phyloP scores from a whole-genome alignment of 2,888 invertebrate species.

The Agriopis marginaria region DNA sequence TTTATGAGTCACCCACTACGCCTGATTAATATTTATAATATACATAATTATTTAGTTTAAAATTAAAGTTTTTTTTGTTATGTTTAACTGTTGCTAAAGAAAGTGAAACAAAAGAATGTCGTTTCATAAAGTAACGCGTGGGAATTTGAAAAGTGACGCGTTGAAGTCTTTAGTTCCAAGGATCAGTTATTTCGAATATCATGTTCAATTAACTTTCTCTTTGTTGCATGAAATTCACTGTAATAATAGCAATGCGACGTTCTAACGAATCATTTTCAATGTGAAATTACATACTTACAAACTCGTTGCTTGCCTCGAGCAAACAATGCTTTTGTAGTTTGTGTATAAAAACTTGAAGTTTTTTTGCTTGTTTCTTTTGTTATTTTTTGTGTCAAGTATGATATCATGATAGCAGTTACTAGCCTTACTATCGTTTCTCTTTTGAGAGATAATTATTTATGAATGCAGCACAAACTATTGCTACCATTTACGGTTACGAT shows the following conservation, averaged over 20 bases:
- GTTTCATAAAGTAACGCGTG: slow-evolving; percentile 32
- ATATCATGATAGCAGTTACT: background rate
- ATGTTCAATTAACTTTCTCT: slow-evolving; percentile 27
- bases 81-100: background rate
- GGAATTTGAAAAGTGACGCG: slow-evolving; percentile 48
- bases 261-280: slow-evolving; percentile 7
- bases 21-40: background rate
- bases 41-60: background rate
- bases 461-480: slow-evolving; percentile 58
- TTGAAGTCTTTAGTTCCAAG: slow-evolving; percentile 62
- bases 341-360: background rate
- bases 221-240: slow-evolving; percentile 19
- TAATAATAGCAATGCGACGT: slow-evolving; percentile 11
- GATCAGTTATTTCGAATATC: slow-evolving; percentile 17
- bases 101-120: slow-evolving; percentile 25
- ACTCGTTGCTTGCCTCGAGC: background rate
- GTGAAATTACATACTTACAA: background rate
- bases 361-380: background rate
- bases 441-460: slow-evolving; percentile 43
- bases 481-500: slow-evolving; percentile 63
- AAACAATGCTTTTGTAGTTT: slow-evolving; percentile 15
- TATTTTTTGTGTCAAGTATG: background rate
- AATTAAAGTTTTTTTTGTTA: background rate
- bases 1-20: background rate
- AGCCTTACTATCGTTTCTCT: slow-evolving; percentile 4